phyloP scores from a whole-genome alignment of 2,113 vertebrate species.

The Seriola quinqueradiata region DNA sequence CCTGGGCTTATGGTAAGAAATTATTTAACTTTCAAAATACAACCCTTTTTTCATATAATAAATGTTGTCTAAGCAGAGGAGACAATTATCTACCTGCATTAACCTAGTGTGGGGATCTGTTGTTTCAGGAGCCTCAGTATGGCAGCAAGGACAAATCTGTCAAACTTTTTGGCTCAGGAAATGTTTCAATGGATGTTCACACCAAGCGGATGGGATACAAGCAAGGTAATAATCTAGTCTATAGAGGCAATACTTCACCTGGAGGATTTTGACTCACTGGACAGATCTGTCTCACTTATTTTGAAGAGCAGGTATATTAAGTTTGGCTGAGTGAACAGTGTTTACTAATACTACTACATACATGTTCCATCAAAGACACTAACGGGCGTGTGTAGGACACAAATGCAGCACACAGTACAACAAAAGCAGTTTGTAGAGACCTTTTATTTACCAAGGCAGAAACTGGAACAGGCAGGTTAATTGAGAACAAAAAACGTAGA shows the following conservation, averaged over 20 bases:
- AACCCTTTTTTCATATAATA: rapidly evolving
- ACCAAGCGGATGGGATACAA: slow-evolving; percentile 70
- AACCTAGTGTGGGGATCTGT: neutral
- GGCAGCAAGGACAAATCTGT: slow-evolving; percentile 69
- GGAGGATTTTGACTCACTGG: neutral
- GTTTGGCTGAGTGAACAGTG: neutral
- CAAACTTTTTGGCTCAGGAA: slow-evolving; percentile 75
- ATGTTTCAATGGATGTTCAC: slow-evolving; percentile 68
- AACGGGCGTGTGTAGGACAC: too few relatives aligned
- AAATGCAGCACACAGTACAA: too few relatives aligned
- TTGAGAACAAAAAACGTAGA: too few relatives aligned
- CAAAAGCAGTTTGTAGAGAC: too few relatives aligned
- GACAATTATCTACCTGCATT: rapidly evolving
- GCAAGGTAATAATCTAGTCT: slow-evolving; percentile 70
- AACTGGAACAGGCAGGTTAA: too few relatives aligned
- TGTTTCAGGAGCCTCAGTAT: slow-evolving; percentile 73
- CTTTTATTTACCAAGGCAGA: too few relatives aligned
- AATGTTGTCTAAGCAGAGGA: rapidly evolving
- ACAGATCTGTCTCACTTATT: neutral
- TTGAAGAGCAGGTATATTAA: neutral
- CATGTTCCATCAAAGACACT: neutral
- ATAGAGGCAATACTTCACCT: neutral
- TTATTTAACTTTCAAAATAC: neutral
- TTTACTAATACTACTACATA: neutral
- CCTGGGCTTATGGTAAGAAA: slow-evolving; percentile 73